A percentile compares a stretch with the other conserved stretches of the same genome.
phyloP scores from a whole-genome alignment of 1,140 invertebrate species.

The Pseudomyrmex dendroicus region DNA sequence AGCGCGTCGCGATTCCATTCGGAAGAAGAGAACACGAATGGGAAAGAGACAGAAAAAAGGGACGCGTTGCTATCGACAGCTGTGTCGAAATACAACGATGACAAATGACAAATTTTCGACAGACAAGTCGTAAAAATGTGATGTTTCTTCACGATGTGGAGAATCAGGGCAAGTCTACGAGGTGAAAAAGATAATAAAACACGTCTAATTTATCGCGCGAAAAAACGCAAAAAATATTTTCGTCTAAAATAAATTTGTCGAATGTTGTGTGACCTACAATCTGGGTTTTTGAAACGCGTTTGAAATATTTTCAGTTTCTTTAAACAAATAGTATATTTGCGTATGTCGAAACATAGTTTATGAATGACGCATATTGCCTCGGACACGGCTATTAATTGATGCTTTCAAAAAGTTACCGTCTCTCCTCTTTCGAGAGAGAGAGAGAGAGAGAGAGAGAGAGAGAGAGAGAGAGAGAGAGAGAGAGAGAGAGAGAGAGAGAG shows the following conservation, averaged over 20 bases:
- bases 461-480: neutral
- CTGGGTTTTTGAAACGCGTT: too few species aligned
- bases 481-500: neutral
- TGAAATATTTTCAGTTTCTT: too few species aligned
- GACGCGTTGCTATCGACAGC: slow-evolving; percentile 21
- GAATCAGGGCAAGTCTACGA: too few species aligned
- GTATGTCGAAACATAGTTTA: too few species aligned
- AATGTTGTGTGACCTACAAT: too few species aligned
- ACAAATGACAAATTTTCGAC: slow-evolving; percentile 42
- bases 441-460: neutral
- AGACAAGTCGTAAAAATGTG: neutral
- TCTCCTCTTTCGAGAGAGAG: neutral
- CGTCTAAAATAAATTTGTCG: too few species aligned
- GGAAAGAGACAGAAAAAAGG: neutral
- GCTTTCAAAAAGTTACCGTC: neutral
- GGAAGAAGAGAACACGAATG: neutral
- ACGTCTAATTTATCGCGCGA: too few species aligned
- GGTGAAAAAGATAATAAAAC: too few species aligned
- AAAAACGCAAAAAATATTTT: too few species aligned
- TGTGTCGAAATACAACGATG: slow-evolving; percentile 54
- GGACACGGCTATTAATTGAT: neutral
- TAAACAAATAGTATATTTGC: too few species aligned
- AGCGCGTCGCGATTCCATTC: slow-evolving; percentile 16
- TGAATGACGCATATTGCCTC: too few species aligned
- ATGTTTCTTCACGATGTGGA: neutral